Conservation (phyloP, 2,113 vertebrate species). For the Corvus cornix region DNA sequence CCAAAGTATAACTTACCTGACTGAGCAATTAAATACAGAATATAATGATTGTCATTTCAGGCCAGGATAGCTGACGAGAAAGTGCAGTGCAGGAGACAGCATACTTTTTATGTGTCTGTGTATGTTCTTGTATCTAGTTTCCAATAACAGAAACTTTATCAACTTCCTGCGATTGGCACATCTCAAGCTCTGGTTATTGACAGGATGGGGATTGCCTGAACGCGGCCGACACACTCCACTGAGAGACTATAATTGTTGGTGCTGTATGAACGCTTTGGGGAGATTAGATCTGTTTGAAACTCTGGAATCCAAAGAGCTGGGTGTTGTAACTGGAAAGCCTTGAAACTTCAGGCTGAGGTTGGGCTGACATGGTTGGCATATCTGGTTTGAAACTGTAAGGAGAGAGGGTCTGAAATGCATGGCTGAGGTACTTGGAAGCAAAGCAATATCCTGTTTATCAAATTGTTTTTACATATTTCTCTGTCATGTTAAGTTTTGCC, state of each 20-base stretch:
- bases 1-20: background rate
- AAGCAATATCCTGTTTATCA: background rate
- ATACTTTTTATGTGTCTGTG: accelerated
- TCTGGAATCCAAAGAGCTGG: background rate
- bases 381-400: background rate
- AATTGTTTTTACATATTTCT: background rate
- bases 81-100: background rate
- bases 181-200: background rate
- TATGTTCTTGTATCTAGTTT: background rate
- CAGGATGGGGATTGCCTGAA: background rate
- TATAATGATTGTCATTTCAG: background rate
- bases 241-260: background rate
- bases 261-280: background rate
- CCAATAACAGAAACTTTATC: background rate
- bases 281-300: background rate
- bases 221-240: accelerated
- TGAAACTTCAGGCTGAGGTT: background rate
- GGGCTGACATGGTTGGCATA: background rate
- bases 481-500: background rate
- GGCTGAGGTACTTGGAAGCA: background rate
- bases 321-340: background rate
- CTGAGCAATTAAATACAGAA: background rate
- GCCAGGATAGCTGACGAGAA: background rate
- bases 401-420: background rate
- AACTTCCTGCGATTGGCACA: background rate